phyloP scores from a whole-genome alignment of 2,797 vertebrate genomes.

The Rallus crepitans region DNA sequence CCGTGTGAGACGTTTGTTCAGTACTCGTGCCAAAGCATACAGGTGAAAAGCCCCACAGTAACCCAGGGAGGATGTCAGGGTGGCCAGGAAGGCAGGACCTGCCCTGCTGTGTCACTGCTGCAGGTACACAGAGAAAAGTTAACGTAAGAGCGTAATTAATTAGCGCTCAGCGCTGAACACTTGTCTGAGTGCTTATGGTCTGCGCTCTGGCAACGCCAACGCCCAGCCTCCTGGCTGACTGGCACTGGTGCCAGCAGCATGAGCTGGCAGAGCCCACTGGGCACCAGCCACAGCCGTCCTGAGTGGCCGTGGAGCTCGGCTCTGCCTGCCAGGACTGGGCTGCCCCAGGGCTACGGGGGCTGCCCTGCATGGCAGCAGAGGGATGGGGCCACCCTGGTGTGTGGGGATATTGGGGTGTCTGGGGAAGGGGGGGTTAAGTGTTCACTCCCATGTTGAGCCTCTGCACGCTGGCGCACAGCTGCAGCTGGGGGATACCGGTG shows the following conservation, averaged over 20 bases:
- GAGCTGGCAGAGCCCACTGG: neutral
- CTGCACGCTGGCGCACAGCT: accelerated
- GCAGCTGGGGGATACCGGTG: neutral
- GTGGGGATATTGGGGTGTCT: accelerated
- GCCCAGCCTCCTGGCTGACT: neutral
- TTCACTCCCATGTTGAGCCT: accelerated
- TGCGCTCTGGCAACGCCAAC: accelerated
- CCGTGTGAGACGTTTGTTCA: neutral
- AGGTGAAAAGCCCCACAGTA: neutral
- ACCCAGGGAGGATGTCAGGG: neutral
- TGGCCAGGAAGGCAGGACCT: neutral
- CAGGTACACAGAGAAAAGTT: neutral
- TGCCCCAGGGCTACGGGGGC: accelerated
- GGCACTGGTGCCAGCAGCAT: accelerated
- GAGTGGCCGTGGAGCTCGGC: accelerated
- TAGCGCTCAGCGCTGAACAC: accelerated
- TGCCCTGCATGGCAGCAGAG: neutral
- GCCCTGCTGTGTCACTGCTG: neutral
- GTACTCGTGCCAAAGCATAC: neutral
- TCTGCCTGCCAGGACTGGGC: neutral
- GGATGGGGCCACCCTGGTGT: accelerated
- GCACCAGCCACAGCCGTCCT: accelerated
- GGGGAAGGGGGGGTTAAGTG: neutral
- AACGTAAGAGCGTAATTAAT: neutral
- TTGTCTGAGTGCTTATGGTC: neutral